Evolutionary conservation across 2,113 vertebrate species (phyloP), one percentile per base, ranked within the genome.

Genomic region (Propithecus coquereli): DNA sequence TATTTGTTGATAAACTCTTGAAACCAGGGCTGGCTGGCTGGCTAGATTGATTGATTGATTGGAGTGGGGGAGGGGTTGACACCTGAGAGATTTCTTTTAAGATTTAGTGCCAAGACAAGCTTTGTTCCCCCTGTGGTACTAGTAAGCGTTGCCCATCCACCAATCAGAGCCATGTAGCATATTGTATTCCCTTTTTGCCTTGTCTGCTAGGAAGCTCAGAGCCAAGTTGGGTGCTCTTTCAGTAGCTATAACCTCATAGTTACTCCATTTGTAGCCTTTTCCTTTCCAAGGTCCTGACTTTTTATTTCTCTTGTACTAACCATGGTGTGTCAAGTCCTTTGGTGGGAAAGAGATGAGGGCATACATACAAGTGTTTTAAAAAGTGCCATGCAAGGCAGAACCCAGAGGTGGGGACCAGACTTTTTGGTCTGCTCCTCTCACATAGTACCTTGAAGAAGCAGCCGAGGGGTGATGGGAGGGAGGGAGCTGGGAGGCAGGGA

Each of bases 151-250:
- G 27, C 43, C 17, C 43, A 20, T 54, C 23, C 25, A 22, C 70
- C 59, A 45, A 32, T 30, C 43, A 50, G 63, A 43, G 86, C 9
- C 47, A 25, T 3, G 6, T 50, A 40, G 17, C 8, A 7, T 30
- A 9, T 9, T 30, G 9, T 61, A 40, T 20, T 80, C 25, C 25
- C 73, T 82, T 90, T 93, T 87, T 70, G 87, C 80, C n/a, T 74
- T 59, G 52, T 45, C 76, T 95, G 66, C 82, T 91, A 73, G 82
- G 94, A 92, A 89, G 61, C 86, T 88, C 81, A 77, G 59, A 81
- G 61, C 45, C 57, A 32, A 73, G 52, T 25, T 9, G 54, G 23
- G 32, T 32, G 50, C 32, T 65, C 52, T 90, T 71, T 32, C 11
- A 71, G 77, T 50, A 82, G 10, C 43, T 32, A 1, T 61, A 8